Base-by-base conservation (phyloP, 2,113 vertebrate genomes). In the Gobius niger region DNA sequence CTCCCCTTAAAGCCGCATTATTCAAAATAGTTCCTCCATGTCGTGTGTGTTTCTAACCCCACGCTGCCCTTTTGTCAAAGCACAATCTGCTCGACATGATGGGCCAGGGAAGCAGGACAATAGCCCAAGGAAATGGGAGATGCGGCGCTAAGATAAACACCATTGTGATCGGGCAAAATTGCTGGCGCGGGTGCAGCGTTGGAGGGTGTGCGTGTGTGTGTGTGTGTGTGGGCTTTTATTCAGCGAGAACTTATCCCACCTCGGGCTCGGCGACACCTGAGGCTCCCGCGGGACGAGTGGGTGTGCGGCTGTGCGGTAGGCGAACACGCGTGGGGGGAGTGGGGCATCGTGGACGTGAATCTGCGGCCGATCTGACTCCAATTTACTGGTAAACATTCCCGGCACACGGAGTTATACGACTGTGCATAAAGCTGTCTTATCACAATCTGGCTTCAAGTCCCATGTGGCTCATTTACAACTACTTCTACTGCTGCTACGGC, bases 221-320 rank as follows among this genome's bases (percentile, higher is more conserved):
- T 65, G 77, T 70, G 65, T 78, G 72, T 61, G 63, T 72, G 69
- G 63, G 47, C 67, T 62, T 44, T 72, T 65, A 65, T 73, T 82
- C 72, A 82, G 63, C 7, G 50, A 68, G 70, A 80, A 76, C 60
- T 80, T 74, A 83, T 89, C 82, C 74, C 72, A 72, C 70, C 69
- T 84, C 67, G 70, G 24, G 24, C 24, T 66, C 61, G 75, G 61
- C 80, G 80, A 72, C 85, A 89, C 85, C 85, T 89, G 82, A 77
- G 82, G 64, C 77, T 83, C 85, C 69, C 70, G 12, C 12, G 65
- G 59, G 83, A 77, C 15, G 72, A 9, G 65, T 2, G 10, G 24
- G 52, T 12, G 12, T 8, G n/a, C 16, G 42, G 44, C n/a, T 44
- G 52, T 57, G 40, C 2, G 16, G 10, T 42, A 40, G 18, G 11